A percentile compares a stretch with the other conserved stretches of the same genome.
Evolutionary conservation across 2,113 vertebrate genomes (phyloP).

Genomic region (Clarias magur): DNA sequence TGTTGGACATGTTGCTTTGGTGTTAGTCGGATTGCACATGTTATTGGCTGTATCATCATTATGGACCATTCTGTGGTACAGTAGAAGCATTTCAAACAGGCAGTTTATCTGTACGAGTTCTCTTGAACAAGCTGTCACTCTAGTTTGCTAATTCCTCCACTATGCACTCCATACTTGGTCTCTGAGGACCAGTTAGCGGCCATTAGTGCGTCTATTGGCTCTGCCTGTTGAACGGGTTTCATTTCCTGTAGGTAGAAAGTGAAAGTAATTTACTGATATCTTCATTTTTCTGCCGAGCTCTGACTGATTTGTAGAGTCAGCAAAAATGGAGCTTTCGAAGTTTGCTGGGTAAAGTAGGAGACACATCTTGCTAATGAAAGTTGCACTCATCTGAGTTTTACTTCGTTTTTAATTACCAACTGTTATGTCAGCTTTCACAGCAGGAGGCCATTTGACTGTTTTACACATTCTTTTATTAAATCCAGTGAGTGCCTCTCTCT

Average conservation of each 20-base stretch:
- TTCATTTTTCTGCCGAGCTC: background rate
- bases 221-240: slow-evolving; percentile 14
- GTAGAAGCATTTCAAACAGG: background rate
- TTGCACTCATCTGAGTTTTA: background rate
- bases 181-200: slow-evolving; percentile 2
- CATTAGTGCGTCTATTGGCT: slow-evolving; percentile 6
- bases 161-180: background rate
- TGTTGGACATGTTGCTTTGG: background rate
- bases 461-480: background rate
- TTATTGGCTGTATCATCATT: background rate
- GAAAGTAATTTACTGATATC: background rate
- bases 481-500: background rate
- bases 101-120: background rate
- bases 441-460: background rate
- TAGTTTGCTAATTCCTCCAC: slow-evolving; percentile 20
- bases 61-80: background rate
- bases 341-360: background rate
- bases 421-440: background rate
- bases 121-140: background rate
- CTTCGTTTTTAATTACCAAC: background rate
- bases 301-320: slow-evolving; percentile 1
- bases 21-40: background rate
- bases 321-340: background rate
- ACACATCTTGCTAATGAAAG: background rate
- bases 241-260: slow-evolving; percentile 6